Percentiles rank a stretch among this genome's conserved stretches.
Conservation (phyloP, 2,797 vertebrate species). For the Rhabdophis nuchalis region DNA sequence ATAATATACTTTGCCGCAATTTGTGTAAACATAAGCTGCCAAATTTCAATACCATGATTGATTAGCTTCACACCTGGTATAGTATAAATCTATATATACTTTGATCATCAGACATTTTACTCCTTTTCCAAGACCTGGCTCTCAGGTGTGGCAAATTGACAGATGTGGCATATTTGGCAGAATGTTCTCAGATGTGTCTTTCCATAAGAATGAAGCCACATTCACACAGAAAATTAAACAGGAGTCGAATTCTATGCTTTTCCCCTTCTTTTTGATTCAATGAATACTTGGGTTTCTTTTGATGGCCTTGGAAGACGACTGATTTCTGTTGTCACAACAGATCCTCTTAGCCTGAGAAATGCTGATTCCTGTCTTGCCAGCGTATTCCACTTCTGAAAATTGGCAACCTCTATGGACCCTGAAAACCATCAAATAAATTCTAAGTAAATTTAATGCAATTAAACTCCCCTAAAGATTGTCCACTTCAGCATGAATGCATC, state of each 20-base stretch:
- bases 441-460: not conserved
- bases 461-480: not conserved
- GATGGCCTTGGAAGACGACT: not conserved
- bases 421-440: not conserved
- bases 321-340: not conserved
- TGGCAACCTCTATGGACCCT: not conserved
- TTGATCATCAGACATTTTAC: not conserved
- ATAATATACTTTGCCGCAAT: not conserved
- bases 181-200: not conserved
- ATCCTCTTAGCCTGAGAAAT: not conserved
- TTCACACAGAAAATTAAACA: not conserved
- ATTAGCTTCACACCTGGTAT: not conserved
- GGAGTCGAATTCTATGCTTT: not conserved
- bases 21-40: not conserved
- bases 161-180: not conserved
- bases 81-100: not conserved
- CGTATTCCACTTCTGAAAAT: not conserved
- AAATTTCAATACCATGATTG: not conserved
- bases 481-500: not conserved
- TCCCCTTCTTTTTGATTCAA: not conserved
- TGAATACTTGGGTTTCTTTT: not conserved
- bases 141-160: not conserved
- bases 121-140: not conserved
- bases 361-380: not conserved
- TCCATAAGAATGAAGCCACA: not conserved